Evolutionary conservation across 2,113 vertebrate species (phyloP).

Genomic region (Chamaea fasciata): DNA sequence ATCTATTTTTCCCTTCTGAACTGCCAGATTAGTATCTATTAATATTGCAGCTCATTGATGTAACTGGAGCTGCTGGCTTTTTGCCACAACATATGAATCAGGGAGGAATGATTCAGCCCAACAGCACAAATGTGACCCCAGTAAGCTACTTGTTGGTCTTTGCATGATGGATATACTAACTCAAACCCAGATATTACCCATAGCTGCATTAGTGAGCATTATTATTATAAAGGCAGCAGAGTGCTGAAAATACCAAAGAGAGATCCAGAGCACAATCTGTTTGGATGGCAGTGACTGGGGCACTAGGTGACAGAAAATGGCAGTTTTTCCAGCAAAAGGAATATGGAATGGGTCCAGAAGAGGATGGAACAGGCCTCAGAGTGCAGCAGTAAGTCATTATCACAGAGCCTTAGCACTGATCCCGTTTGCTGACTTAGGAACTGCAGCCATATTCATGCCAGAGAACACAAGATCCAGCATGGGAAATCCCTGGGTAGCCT

Average conservation of each 20-base stretch:
- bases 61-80: conserved; percentile 24
- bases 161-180: not conserved
- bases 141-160: conserved; percentile 6
- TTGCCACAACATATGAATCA: conserved; percentile 40
- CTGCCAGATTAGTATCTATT: conserved; percentile 48
- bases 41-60: conserved; percentile 43
- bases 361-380: not conserved
- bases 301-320: not conserved
- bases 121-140: not conserved
- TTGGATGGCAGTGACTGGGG: not conserved
- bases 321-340: not conserved
- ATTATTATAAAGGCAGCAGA: not conserved
- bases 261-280: not conserved
- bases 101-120: conserved; percentile 25
- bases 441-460: not conserved
- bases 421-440: not conserved
- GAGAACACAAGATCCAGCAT: not conserved
- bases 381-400: not conserved
- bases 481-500: conserved; percentile 25
- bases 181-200: not conserved
- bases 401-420: not conserved
- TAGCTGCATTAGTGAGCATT: not conserved
- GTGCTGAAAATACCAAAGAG: not conserved
- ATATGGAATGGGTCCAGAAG: not conserved
- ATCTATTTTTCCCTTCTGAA: conserved; percentile 17